These are phyloP conservation scores for Oxygymnocypris stewartii DNA, from an alignment of 2,113 vertebrate genomes.

Conservation along the genomic window DNA sequence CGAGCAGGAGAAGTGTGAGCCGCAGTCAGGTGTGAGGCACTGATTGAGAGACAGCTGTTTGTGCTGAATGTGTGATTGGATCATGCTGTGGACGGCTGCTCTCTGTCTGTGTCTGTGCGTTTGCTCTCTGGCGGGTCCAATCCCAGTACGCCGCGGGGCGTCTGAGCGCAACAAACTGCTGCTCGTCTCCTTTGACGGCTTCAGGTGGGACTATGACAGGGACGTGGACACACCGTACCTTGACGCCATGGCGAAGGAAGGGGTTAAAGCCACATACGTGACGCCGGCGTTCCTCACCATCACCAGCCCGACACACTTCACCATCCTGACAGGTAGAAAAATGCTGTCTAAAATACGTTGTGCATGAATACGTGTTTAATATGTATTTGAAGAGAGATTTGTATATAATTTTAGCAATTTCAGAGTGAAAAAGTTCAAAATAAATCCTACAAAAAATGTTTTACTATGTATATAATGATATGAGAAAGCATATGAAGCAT, in stretches of 20 bases:
- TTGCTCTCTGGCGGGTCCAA: conserved; percentile 8
- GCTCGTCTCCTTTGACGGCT: conserved; percentile 89
- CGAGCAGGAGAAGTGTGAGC: not conserved
- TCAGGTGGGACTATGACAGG: conserved; percentile 91
- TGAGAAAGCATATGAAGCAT: too few relatives aligned
- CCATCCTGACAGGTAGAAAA: conserved; percentile 84
- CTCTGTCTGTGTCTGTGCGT: conserved; percentile 50
- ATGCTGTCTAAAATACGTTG: too few relatives aligned
- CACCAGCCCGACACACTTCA: conserved; percentile 81
- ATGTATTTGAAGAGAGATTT: too few relatives aligned
- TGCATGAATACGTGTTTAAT: too few relatives aligned
- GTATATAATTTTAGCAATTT: too few relatives aligned
- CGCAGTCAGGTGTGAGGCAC: not conserved
- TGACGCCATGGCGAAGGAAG: conserved; percentile 77
- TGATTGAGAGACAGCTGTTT: not conserved
- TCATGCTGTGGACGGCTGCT: conserved; percentile 56
- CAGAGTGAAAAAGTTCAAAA: too few relatives aligned
- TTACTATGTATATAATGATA: too few relatives aligned
- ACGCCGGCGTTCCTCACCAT: not conserved
- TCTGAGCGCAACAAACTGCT: conserved; percentile 65
- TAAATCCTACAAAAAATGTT: too few relatives aligned
- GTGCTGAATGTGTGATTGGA: not conserved
- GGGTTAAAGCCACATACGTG: conserved; percentile 66
- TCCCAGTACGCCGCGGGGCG: not conserved
- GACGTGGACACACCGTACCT: conserved; percentile 86